Percentiles rank a stretch among this genome's conserved stretches.
phyloP scores from a whole-genome alignment of 2,113 vertebrate species.

The Cyprinodon tularosa region DNA sequence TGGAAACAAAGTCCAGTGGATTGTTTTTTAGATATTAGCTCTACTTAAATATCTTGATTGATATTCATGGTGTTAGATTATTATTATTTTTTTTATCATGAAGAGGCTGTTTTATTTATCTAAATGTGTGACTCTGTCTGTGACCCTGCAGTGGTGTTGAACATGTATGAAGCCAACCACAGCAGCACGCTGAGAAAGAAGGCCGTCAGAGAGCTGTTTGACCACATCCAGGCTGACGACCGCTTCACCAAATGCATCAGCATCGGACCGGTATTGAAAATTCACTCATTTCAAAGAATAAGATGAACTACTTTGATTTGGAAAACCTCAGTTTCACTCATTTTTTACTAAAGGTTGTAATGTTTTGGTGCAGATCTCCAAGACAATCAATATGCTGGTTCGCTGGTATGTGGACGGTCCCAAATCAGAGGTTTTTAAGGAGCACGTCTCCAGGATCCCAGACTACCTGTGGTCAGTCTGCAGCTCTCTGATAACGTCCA shows the following conservation, averaged over 20 bases:
- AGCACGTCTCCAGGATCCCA: conserved; percentile 90
- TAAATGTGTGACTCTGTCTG: conserved; percentile 7
- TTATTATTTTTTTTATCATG: too few relatives aligned
- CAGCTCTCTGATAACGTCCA: neutral
- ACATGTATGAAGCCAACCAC: conserved; percentile 90
- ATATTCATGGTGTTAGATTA: too few relatives aligned
- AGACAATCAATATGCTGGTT: conserved; percentile 95
- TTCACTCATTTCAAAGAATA: neutral
- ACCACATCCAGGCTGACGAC: conserved; percentile 92
- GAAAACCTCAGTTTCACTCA: too few relatives aligned
- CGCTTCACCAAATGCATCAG: conserved; percentile 92
- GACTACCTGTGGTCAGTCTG: conserved; percentile 93
- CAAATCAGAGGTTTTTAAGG: conserved; percentile 83
- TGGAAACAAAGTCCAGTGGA: too few relatives aligned
- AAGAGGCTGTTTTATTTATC: too few relatives aligned
- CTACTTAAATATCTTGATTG: too few relatives aligned
- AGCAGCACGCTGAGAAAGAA: conserved; percentile 78
- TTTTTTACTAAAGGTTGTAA: neutral
- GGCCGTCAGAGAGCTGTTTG: conserved; percentile 82
- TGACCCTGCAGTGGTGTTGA: conserved; percentile 81
- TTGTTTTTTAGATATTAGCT: too few relatives aligned
- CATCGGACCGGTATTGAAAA: conserved; percentile 87
- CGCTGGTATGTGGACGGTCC: conserved; percentile 90
- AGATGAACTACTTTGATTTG: too few relatives aligned
- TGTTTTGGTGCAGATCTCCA: conserved; percentile 86